Conservation (phyloP, 2,797 vertebrate genomes). For the Pogoniulus pusillus region DNA sequence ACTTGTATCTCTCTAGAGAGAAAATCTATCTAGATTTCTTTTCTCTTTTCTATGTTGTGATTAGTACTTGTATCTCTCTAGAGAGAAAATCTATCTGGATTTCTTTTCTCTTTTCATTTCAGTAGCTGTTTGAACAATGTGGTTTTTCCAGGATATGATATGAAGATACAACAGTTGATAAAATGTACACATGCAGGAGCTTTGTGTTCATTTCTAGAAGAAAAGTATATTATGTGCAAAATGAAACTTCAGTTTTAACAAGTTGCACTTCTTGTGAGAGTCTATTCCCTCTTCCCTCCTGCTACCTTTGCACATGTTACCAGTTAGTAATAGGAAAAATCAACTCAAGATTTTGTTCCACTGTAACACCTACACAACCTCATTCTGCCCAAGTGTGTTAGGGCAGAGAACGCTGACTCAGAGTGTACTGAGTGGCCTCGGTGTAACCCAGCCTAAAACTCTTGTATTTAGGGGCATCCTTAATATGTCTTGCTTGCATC, state of each 20-base stretch:
- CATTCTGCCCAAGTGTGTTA: neutral
- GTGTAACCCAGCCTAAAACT: neutral
- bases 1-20: neutral
- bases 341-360: neutral
- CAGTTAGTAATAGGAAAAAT: neutral
- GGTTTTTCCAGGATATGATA: too few species aligned
- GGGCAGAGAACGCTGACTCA: neutral
- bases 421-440: neutral
- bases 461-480: fast-evolving
- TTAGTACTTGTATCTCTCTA: too few species aligned
- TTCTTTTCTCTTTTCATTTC: too few species aligned
- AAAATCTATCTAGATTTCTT: too few species aligned
- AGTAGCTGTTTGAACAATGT: too few species aligned
- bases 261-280: neutral
- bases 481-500: neutral
- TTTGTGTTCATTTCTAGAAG: too few species aligned
- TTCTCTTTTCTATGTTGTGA: too few species aligned
- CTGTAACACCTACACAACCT: neutral
- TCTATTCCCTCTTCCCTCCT: neutral
- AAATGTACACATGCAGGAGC: too few species aligned
- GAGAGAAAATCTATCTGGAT: too few species aligned
- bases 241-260: neutral
- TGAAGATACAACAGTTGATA: too few species aligned
- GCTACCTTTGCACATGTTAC: neutral
- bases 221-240: neutral